Evolutionary conservation across 2,113 vertebrate species (phyloP), one percentile per base, ranked within the genome.

Genomic region (Campylomormyrus tamandua): DNA sequence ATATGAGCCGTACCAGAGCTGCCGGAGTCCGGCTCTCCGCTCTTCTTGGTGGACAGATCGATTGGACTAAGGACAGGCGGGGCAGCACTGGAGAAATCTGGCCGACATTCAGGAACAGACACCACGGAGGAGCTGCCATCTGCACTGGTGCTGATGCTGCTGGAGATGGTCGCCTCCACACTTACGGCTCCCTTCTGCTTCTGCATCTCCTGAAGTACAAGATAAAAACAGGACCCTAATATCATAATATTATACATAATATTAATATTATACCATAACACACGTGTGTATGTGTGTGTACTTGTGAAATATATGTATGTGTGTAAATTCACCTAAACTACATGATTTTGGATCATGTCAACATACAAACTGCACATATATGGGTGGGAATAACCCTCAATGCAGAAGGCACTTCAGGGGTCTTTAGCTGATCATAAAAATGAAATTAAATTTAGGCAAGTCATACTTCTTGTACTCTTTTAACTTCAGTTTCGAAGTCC

Each of bases 11-110:
- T 80, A 46, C 88, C 66, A 19, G 58, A 49, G 35, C 46, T 2
- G 24, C 83, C 15, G 17, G 92, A 90, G 90, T 95, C 94, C 3
- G 58, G 35, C 89, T 96, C 96, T 50, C 46, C 70, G 90, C 93
- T 96, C 87, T 95, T 97, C 93, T 96, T 98, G 27, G 96, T 95
- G 31, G 97, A 98, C 90, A 99, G 94, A 92, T 99, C 97, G 58
- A 99, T 97, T 66, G 98, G 98, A 88, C 92, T 95, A 3, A 53
- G 74, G 24, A 48, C 39, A 49, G 90, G 89, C 0, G 89, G 49
- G 56, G 90, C 87, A 74, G 85, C 90, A 46, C 49, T 90, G 39
- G 0, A 89, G 84, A 88, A 80, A 83, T 91, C 88, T 50, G 6
- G 46, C 15, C 50, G 66, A 39, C 52, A 49, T 39, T 31, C 77